A percentile compares a stretch with the other conserved stretches of the same genome.
These are phyloP conservation scores for Atractosteus spatula DNA, from an alignment of 2,113 vertebrate genomes.

Conservation along the genomic window DNA sequence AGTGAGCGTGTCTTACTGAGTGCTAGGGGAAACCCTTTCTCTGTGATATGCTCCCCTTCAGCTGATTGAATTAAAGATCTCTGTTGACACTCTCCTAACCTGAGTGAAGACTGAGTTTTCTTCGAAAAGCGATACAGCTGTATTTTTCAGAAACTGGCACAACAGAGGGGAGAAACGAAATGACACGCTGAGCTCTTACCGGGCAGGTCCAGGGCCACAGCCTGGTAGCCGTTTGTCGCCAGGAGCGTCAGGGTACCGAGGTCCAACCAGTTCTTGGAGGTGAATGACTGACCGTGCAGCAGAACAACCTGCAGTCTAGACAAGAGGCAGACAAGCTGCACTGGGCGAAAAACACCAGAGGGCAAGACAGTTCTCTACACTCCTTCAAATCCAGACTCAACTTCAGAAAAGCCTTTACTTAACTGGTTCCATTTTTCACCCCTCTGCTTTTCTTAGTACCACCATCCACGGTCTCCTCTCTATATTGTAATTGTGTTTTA, in stretches of 20 bases:
- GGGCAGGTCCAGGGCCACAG: constrained; percentile 86
- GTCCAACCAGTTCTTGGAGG: constrained; percentile 87
- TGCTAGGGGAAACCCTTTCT: too few species aligned
- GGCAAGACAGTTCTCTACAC: too few species aligned
- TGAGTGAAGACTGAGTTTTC: neutral
- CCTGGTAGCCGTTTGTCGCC: constrained; percentile 77
- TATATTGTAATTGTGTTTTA: too few species aligned
- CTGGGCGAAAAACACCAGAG: neutral
- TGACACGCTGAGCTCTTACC: constrained; percentile 61
- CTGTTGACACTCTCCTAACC: too few species aligned
- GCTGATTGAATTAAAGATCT: neutral
- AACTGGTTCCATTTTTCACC: too few species aligned
- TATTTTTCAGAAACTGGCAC: neutral
- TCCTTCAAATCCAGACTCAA: too few species aligned
- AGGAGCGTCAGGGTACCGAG: constrained; percentile 85
- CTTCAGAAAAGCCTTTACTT: too few species aligned
- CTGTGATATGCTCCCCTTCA: too few species aligned
- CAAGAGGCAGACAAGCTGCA: neutral
- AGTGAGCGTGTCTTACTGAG: too few species aligned
- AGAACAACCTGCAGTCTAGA: constrained; percentile 80
- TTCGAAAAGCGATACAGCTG: too few species aligned
- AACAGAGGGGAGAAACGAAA: neutral
- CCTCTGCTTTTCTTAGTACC: too few species aligned
- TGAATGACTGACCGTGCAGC: constrained; percentile 90
- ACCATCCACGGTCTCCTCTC: too few species aligned